Conservation (phyloP, 2,797 vertebrate genomes). For the Denticeps clupeoides region DNA sequence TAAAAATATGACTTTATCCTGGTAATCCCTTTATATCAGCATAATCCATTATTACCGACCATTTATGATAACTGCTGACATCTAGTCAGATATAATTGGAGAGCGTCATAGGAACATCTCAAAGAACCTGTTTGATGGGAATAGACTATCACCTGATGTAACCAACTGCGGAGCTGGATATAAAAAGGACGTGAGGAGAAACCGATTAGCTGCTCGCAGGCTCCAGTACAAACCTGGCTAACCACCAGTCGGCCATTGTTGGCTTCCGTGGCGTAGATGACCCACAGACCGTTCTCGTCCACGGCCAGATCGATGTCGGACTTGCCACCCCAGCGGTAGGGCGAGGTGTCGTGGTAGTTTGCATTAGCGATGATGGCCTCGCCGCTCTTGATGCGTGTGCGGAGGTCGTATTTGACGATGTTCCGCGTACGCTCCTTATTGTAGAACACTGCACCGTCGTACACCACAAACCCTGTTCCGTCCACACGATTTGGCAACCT, state of each 20-base stretch:
- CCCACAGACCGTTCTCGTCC: constrained; percentile 90
- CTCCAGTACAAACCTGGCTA: constrained; percentile 88
- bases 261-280: constrained; percentile 84
- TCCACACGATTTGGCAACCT: constrained; percentile 87
- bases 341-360: constrained; percentile 91
- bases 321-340: constrained; percentile 91
- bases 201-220: too few species aligned
- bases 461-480: constrained; percentile 88
- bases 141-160: too few species aligned
- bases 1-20: neutral
- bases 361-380: constrained; percentile 86
- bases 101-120: too few species aligned
- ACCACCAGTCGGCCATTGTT: constrained; percentile 85
- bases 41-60: neutral
- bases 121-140: too few species aligned
- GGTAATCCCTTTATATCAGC: constrained; percentile 26
- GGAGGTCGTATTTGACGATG: constrained; percentile 85
- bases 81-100: too few species aligned
- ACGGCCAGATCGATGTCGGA: constrained; percentile 90
- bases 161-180: too few species aligned
- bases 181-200: too few species aligned
- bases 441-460: constrained; percentile 90
- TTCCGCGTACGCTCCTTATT: constrained; percentile 92
- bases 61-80: too few species aligned
- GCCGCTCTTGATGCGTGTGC: constrained; percentile 90